Conservation (phyloP, 2,888 invertebrate genomes). For the Cabera pusaria region DNA sequence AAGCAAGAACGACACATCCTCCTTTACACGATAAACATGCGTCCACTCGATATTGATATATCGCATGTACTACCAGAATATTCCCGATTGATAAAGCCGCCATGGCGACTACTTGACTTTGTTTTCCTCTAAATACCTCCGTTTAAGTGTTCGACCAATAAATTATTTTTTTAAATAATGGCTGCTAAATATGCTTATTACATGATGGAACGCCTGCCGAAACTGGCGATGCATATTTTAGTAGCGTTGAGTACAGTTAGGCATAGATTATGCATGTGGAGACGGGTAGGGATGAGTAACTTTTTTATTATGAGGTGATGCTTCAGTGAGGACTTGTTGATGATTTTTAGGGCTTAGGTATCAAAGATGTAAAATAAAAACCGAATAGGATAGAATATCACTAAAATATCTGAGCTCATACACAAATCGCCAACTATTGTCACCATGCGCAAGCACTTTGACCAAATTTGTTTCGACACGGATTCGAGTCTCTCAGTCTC, state of each 20-base stretch:
- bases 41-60: too few relatives aligned
- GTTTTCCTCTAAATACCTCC: constrained; percentile 22
- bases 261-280: constrained; percentile 40
- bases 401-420: too few relatives aligned
- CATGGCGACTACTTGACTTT: constrained; percentile 2
- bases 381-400: too few relatives aligned
- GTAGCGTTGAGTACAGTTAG: constrained; percentile 65
- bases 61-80: too few relatives aligned
- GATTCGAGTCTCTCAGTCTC: too few relatives aligned
- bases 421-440: too few relatives aligned
- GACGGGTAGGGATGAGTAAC: too few relatives aligned
- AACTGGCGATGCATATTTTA: constrained; percentile 73
- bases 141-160: constrained; percentile 39
- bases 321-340: constrained; percentile 16
- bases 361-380: too few relatives aligned
- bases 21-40: constrained; percentile 3
- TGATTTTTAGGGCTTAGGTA: too few relatives aligned
- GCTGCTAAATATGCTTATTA: constrained; percentile 69
- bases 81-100: constrained; percentile 13
- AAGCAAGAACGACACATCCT: neutral
- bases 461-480: too few relatives aligned
- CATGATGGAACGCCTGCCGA: constrained; percentile 65
- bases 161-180: constrained; percentile 63
- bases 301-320: neutral
- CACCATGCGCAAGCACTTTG: too few relatives aligned